Percentiles rank a stretch among this genome's conserved stretches.
Conservation (phyloP, 2,113 vertebrate species). For the Lanius collurio region DNA sequence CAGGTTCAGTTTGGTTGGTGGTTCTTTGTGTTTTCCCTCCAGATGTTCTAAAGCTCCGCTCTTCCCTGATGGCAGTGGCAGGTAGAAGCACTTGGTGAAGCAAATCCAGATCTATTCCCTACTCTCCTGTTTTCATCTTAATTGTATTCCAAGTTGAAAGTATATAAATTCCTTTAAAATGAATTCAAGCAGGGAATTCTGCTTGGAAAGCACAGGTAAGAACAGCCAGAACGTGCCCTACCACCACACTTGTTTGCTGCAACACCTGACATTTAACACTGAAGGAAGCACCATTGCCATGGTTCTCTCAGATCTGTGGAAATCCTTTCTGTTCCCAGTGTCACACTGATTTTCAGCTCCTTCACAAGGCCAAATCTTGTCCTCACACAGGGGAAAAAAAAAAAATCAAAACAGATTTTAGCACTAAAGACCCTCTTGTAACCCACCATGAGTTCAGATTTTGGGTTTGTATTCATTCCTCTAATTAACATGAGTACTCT, state of each 20-base stretch:
- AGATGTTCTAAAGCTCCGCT: not conserved
- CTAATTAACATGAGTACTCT: not conserved
- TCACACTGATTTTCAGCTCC: not conserved
- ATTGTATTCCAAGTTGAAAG: not conserved
- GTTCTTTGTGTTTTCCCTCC: accelerated
- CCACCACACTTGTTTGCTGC: not conserved
- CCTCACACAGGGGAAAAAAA: not conserved
- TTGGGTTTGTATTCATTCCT: not conserved
- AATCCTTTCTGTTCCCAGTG: not conserved
- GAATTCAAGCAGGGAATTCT: not conserved
- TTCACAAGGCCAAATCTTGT: not conserved
- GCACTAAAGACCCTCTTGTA: not conserved
- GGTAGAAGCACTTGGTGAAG: not conserved
- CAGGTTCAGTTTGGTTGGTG: not conserved
- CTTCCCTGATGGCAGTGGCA: not conserved
- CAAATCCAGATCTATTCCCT: not conserved
- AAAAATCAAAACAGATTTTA: not conserved
- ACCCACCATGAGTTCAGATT: not conserved
- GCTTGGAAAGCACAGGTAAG: not conserved
- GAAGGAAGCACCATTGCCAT: not conserved
- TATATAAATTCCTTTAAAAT: not conserved
- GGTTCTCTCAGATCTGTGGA: not conserved
- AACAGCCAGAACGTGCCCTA: accelerated
- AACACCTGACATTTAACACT: not conserved
- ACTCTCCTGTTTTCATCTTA: not conserved